These are phyloP conservation scores for Venturia canescens DNA, from an alignment of 1,140 invertebrate species.

Conservation along the genomic window DNA sequence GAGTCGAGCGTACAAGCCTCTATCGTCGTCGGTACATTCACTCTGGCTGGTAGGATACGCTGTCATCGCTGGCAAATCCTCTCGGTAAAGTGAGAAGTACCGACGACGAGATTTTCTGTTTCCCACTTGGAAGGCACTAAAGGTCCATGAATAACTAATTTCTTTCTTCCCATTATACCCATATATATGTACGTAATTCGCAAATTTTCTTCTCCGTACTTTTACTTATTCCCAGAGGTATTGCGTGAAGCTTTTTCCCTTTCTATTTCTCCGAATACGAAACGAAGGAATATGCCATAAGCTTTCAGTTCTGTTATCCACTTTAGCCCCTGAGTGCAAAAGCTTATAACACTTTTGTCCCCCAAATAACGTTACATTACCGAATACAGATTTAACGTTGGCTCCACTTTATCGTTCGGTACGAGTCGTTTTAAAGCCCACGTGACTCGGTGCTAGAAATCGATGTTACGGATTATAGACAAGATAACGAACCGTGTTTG, in stretches of 20 bases:
- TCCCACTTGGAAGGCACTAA: slow-evolving; percentile 34
- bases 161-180: not conserved
- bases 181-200: not conserved
- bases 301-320: not conserved
- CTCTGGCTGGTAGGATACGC: slow-evolving; percentile 11
- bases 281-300: not conserved
- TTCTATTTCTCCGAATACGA: not conserved
- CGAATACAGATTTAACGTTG: not conserved
- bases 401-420: not conserved
- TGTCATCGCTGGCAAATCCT: not conserved
- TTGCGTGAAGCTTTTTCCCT: not conserved
- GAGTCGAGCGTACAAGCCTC: slow-evolving; percentile 43
- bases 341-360: not conserved
- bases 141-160: slow-evolving; percentile 49
- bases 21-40: slow-evolving; percentile 28
- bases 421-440: not conserved
- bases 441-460: not conserved
- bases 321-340: not conserved
- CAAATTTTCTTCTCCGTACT: not conserved
- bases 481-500: not conserved
- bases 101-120: not conserved
- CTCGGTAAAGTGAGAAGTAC: not conserved
- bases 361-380: not conserved
- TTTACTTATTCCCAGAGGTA: not conserved
- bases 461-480: not conserved